Conservation (phyloP, 2,797 vertebrate species). For the Brachyalestes nurse region DNA sequence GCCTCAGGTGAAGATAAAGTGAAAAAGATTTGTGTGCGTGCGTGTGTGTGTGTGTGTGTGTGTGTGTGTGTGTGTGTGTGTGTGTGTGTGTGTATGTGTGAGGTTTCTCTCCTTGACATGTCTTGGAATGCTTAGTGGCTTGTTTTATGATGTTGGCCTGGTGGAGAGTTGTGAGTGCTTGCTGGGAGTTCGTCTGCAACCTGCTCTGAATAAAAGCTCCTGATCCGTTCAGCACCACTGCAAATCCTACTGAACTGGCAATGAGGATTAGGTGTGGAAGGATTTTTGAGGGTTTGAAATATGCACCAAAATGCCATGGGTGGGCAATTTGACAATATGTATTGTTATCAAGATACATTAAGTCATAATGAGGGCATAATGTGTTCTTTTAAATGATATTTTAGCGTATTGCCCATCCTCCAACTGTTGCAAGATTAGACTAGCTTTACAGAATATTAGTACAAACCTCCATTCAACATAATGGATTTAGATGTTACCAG, state of each 20-base stretch:
- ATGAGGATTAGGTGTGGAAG: no score
- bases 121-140: constrained; percentile 77
- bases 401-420: no score
- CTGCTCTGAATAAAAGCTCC: constrained; percentile 63
- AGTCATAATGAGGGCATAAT: no score
- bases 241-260: neutral
- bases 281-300: no score
- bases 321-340: no score
- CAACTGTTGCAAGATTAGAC: no score
- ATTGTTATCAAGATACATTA: no score
- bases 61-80: neutral
- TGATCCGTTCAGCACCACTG: neutral
- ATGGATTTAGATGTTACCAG: no score
- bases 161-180: constrained; percentile 69
- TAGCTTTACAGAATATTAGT: no score
- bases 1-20: neutral
- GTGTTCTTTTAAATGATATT: no score
- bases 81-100: constrained; percentile 1
- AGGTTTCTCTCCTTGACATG: constrained; percentile 57
- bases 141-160: constrained; percentile 71
- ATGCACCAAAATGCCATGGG: no score
- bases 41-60: constrained; percentile 14
- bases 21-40: neutral
- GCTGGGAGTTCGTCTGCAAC: constrained; percentile 62
- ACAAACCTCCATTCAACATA: no score